Conservation (phyloP, 1,140 invertebrate species). For the Trypoxylus dichotomus region DNA sequence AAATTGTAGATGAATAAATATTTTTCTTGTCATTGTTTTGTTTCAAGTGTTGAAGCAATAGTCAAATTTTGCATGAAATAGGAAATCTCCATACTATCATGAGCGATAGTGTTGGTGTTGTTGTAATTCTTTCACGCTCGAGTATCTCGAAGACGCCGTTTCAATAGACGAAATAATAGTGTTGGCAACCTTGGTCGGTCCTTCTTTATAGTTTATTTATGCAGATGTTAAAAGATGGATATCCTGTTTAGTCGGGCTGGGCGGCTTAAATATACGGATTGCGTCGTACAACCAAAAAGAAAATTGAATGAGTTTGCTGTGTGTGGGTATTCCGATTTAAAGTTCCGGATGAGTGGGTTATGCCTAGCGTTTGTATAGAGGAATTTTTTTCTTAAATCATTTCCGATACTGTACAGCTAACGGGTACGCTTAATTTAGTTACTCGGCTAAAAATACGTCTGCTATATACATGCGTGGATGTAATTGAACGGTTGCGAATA, state of each 20-base stretch:
- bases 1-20: too few species aligned
- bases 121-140: not conserved
- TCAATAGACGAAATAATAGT: not conserved
- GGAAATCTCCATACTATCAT: too few species aligned
- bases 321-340: not conserved
- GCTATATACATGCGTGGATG: too few species aligned
- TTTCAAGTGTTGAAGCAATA: too few species aligned
- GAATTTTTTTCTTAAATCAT: not conserved
- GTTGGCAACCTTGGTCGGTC: not conserved
- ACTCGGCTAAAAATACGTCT: too few species aligned
- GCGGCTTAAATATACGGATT: too few species aligned
- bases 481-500: too few species aligned
- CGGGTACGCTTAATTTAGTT: not conserved
- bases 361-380: not conserved
- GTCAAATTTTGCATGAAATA: too few species aligned
- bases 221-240: not conserved
- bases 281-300: too few species aligned
- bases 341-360: not conserved
- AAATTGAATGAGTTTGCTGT: too few species aligned
- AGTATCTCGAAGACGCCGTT: not conserved
- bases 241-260: not conserved
- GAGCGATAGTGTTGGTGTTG: too few species aligned
- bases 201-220: slow-evolving; percentile 2
- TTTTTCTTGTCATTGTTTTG: too few species aligned
- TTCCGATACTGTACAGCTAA: not conserved